Evolutionary conservation across 1,140 invertebrate genomes (phyloP).

Genomic region (Zaprionus davidi): DNA sequence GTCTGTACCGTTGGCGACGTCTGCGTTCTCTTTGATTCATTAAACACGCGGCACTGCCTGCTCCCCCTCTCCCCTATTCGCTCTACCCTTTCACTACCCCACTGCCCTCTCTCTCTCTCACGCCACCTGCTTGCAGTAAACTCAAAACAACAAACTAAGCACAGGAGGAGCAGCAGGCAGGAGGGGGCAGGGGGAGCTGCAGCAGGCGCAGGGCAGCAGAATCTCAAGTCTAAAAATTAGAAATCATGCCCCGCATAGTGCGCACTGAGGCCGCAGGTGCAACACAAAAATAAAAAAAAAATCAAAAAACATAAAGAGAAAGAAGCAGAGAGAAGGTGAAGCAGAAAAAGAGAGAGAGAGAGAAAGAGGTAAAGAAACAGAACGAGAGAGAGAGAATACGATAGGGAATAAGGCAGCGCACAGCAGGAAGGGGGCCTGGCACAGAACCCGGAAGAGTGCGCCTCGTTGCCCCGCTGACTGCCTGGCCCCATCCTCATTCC

Average conservation of each 20-base stretch:
- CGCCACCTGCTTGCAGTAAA: conserved; percentile 3
- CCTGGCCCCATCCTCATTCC: conserved; percentile 15
- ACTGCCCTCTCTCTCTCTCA: no score
- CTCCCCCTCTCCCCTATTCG: background rate
- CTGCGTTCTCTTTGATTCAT: conserved; percentile 67
- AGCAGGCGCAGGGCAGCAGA: conserved; percentile 3
- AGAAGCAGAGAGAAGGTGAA: conserved; percentile 1
- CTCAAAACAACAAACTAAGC: conserved; percentile 28
- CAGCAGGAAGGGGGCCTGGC: conserved; percentile 8
- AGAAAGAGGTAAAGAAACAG: conserved; percentile 6
- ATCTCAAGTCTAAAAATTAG: conserved; percentile 65
- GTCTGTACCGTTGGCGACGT: conserved; percentile 15
- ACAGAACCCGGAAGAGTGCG: conserved; percentile 74
- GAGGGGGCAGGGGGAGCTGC: background rate
- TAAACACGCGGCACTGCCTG: conserved; percentile 45
- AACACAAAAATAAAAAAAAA: conserved; percentile 59
- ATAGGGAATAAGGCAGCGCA: conserved; percentile 7
- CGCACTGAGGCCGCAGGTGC: conserved; percentile 74
- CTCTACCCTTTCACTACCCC: background rate
- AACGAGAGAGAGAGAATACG: conserved; percentile 6
- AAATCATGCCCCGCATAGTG: conserved; percentile 74
- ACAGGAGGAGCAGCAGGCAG: background rate
- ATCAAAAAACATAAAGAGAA: conserved; percentile 40
- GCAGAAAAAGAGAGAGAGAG: background rate
- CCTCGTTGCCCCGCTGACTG: conserved; percentile 36